These are phyloP conservation scores for Gavia stellata DNA, from an alignment of 2,113 vertebrate species.

Conservation along the genomic window DNA sequence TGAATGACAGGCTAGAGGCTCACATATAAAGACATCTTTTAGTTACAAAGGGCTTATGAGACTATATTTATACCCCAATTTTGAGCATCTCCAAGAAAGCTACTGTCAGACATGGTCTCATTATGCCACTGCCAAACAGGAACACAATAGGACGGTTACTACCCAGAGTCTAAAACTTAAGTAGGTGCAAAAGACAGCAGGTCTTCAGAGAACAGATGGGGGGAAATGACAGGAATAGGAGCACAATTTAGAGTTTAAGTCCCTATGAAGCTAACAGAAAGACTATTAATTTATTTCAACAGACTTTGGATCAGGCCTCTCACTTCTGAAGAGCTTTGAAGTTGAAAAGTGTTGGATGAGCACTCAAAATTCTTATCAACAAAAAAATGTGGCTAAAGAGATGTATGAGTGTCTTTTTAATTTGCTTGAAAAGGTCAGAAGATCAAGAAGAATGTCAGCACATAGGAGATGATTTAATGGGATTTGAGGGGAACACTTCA, in stretches of 20 bases:
- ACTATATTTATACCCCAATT: background rate
- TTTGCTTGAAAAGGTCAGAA: conserved; percentile 33
- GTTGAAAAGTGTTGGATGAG: conserved; percentile 7
- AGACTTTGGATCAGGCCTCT: background rate
- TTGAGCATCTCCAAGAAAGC: background rate
- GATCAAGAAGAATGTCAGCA: background rate
- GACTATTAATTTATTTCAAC: background rate
- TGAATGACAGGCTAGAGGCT: background rate
- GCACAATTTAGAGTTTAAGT: background rate
- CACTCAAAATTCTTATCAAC: background rate
- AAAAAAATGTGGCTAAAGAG: conserved; percentile 3
- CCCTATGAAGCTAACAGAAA: background rate
- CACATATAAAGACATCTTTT: background rate
- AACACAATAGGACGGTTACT: background rate
- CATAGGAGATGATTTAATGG: background rate
- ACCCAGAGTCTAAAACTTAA: background rate
- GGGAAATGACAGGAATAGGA: background rate
- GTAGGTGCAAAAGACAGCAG: background rate
- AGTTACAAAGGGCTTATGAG: background rate
- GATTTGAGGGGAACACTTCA: background rate
- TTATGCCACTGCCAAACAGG: background rate
- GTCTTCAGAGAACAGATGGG: background rate
- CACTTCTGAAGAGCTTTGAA: conserved; percentile 42
- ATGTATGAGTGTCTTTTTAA: background rate
- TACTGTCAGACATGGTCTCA: background rate